Conservation (phyloP, 2,113 vertebrate species). For the Heloderma charlesbogerti region DNA sequence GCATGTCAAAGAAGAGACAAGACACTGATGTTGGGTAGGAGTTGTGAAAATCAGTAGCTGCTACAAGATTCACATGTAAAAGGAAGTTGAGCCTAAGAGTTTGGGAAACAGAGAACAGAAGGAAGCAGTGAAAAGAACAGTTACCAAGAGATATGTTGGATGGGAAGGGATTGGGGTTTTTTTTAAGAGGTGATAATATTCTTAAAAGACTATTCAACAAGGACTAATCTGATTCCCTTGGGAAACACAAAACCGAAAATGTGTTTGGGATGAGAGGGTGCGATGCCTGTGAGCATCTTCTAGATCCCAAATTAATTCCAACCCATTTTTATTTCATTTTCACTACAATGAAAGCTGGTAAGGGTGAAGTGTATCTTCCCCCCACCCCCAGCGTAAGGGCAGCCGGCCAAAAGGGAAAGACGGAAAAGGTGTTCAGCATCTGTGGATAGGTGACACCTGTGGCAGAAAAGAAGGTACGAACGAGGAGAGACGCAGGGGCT, state of each 20-base stretch:
- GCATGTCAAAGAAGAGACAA: neutral
- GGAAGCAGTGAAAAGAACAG: neutral
- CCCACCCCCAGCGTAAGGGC: neutral
- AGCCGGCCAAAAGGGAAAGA: neutral
- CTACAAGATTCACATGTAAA: neutral
- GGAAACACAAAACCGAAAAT: neutral
- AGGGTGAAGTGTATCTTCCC: neutral
- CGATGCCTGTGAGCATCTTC: neutral
- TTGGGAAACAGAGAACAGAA: neutral
- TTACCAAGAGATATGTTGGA: neutral
- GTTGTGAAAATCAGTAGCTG: neutral
- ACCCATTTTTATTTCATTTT: neutral
- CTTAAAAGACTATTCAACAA: neutral
- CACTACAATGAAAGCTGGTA: neutral
- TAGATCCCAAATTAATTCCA: neutral
- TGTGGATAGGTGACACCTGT: neutral
- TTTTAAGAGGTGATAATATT: neutral
- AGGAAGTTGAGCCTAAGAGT: neutral
- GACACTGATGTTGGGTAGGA: no score
- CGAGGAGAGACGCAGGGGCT: neutral
- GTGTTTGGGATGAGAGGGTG: no score
- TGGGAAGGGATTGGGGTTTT: neutral
- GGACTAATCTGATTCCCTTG: neutral
- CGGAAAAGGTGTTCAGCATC: neutral
- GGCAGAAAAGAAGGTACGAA: neutral